Conservation (phyloP, 2,888 invertebrate species). For the Belgica antarctica region DNA sequence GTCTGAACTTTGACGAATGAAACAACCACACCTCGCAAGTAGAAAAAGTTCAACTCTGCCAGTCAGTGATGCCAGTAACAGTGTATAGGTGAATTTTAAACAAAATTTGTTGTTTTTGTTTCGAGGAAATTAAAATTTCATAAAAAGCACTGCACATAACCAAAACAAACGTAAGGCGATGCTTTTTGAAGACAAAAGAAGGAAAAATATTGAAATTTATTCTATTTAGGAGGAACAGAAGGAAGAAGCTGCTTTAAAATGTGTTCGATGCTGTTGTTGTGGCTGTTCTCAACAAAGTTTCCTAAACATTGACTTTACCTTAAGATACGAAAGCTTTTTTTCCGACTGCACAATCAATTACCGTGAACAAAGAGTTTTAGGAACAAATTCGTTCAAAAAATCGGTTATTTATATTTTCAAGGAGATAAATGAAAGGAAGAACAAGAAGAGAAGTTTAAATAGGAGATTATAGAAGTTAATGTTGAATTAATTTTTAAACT, state of each 20-base stretch:
- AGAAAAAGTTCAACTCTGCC: neutral
- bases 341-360: constrained; percentile 40
- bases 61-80: constrained; percentile 3
- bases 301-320: constrained; percentile 42
- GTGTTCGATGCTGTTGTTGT: constrained; percentile 7
- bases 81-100: neutral
- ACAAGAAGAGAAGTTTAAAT: neutral
- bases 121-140: neutral
- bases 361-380: neutral
- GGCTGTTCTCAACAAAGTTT: neutral
- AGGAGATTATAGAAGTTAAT: too few relatives aligned
- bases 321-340: constrained; percentile 43
- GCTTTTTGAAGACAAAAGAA: neutral
- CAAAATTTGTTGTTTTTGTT: neutral
- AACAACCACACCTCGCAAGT: too few relatives aligned
- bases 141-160: constrained; percentile 1
- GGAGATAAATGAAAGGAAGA: neutral
- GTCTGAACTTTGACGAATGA: too few relatives aligned
- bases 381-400: constrained; percentile 11
- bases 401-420: neutral
- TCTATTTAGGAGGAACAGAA: constrained; percentile 1
- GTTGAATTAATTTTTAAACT: too few relatives aligned
- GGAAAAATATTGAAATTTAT: constrained; percentile 24
- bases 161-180: constrained; percentile 1
- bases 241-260: constrained; percentile 26